A percentile compares a stretch with the other conserved stretches of the same genome.
phyloP scores from a whole-genome alignment of 2,888 invertebrate species.

The Bombylius major region DNA sequence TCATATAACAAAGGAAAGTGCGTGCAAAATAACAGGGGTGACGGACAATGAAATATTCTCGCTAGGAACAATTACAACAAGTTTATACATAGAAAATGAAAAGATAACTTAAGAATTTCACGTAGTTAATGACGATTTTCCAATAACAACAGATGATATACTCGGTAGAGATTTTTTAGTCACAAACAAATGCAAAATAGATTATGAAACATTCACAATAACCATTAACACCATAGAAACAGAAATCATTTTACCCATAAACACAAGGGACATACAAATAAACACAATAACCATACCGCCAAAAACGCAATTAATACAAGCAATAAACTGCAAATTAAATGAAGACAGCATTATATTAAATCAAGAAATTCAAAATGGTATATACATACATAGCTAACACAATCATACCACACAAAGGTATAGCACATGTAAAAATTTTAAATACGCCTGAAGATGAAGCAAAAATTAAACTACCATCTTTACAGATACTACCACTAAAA shows the following conservation, averaged over 20 bases:
- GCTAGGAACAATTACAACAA: no score
- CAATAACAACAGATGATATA: constrained; percentile 3
- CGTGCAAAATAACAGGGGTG: no score
- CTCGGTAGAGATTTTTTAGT: constrained; percentile 2
- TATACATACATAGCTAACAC: constrained; percentile 1
- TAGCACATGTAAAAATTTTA: not conserved
- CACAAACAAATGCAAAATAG: not conserved
- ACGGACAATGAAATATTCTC: no score
- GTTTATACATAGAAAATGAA: no score
- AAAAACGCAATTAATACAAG: not conserved
- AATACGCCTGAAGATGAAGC: no score
- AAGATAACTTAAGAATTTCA: no score
- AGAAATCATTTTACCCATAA: not conserved
- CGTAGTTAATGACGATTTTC: no score
- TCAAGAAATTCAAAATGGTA: constrained; percentile 1
- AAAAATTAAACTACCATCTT: no score
- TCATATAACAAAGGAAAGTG: no score
- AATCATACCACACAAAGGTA: not conserved
- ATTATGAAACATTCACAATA: constrained; percentile 2
- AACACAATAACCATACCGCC: constrained; percentile 1
- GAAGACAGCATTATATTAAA: constrained; percentile 6
- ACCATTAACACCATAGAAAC: not conserved
- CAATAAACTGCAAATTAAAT: not conserved
- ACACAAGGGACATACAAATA: not conserved
- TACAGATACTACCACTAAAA: no score